Conservation (phyloP, 2,113 vertebrate species). For the Plecotus auritus region DNA sequence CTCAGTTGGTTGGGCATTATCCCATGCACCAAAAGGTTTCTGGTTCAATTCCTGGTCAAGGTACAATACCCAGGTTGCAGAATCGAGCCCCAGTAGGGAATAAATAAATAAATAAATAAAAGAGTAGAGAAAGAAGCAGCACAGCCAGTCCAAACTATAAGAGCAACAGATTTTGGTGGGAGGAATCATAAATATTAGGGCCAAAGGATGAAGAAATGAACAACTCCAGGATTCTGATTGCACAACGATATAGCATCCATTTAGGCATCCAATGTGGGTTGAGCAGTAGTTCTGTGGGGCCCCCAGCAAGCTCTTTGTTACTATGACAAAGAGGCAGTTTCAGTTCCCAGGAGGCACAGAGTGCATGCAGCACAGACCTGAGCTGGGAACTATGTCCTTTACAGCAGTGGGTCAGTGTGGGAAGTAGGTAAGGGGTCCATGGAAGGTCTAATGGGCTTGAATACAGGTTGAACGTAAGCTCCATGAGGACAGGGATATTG, state of each 20-base stretch:
- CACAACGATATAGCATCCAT: accelerated
- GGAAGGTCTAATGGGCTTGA: no score
- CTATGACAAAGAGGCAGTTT: background rate
- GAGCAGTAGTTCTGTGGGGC: background rate
- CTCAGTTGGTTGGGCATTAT: no score
- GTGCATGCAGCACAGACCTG: accelerated
- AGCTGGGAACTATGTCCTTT: no score
- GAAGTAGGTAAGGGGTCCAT: no score
- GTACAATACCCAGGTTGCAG: no score
- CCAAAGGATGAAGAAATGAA: background rate
- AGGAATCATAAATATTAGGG: background rate
- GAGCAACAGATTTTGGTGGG: background rate
- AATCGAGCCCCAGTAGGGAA: no score
- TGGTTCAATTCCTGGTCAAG: no score
- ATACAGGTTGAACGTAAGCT: background rate
- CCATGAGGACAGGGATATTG: accelerated
- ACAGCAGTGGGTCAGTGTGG: background rate
- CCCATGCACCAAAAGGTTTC: no score
- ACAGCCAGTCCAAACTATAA: background rate
- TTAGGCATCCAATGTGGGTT: no score
- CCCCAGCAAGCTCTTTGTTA: background rate
- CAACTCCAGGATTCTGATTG: background rate
- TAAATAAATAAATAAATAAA: no score
- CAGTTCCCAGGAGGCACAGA: background rate
- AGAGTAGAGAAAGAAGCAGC: background rate